Percentiles rank a stretch among this genome's conserved stretches.
Conservation (phyloP, 2,113 vertebrate genomes). For the Gavialis gangeticus region DNA sequence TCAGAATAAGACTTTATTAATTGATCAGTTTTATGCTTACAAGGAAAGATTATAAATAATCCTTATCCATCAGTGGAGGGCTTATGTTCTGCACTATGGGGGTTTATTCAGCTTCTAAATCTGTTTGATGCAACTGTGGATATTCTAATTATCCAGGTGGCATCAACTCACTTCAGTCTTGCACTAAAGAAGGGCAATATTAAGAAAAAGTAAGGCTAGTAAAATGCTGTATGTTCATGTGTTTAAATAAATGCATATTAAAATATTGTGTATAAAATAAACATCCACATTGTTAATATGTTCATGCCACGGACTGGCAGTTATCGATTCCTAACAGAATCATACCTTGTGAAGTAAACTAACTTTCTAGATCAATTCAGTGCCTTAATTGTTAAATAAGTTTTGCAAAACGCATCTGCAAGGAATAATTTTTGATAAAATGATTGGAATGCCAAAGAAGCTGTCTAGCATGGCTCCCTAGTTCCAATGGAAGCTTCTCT, state of each 20-base stretch:
- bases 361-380: background rate
- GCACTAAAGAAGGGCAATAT: background rate
- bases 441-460: background rate
- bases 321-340: background rate
- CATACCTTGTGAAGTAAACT: background rate
- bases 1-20: background rate
- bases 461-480: background rate
- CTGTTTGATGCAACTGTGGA: background rate
- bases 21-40: background rate
- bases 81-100: background rate
- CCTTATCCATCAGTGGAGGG: background rate
- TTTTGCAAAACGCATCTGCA: slow-evolving; percentile 10
- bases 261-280: background rate
- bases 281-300: background rate
- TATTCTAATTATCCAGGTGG: background rate
- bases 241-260: slow-evolving; percentile 23
- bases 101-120: background rate
- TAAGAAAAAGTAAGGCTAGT: background rate
- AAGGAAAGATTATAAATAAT: background rate
- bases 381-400: background rate
- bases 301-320: background rate
- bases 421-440: background rate
- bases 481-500: background rate
- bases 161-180: background rate
- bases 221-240: background rate